Evolutionary conservation across 2,888 invertebrate genomes (phyloP).

Genomic region (Synergus umbraculus): DNA sequence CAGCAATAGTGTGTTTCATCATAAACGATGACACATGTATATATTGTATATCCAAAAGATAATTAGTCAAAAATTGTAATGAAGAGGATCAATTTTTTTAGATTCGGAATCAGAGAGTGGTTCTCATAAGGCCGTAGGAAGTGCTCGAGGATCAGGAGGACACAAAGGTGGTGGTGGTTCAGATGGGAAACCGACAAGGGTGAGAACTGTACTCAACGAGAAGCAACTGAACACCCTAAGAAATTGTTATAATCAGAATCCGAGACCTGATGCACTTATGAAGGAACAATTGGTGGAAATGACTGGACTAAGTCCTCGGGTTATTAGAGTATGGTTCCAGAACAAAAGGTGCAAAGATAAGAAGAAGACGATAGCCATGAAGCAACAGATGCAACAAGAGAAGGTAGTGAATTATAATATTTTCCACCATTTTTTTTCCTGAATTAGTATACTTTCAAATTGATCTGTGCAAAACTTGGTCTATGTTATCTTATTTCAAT

Average conservation of each 20-base stretch:
- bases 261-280: constrained; percentile 98
- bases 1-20: no score
- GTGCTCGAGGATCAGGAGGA: constrained; percentile 79
- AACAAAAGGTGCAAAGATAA: constrained; percentile 99
- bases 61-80: constrained; percentile 37
- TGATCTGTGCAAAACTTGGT: no score
- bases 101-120: constrained; percentile 96
- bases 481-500: not conserved
- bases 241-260: constrained; percentile 98
- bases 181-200: constrained; percentile 98
- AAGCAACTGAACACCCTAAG: constrained; percentile 98
- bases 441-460: no score
- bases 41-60: not conserved
- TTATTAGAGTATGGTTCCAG: constrained; percentile 99
- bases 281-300: constrained; percentile 99
- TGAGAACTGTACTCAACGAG: constrained; percentile 98
- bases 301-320: constrained; percentile 97
- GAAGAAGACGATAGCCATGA: constrained; percentile 97
- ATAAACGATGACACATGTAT: no score
- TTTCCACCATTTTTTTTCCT: not conserved
- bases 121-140: constrained; percentile 88
- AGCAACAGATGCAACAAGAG: constrained; percentile 98
- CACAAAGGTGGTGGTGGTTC: constrained; percentile 80
- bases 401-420: constrained; percentile 82
- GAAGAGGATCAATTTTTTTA: constrained; percentile 76